These are phyloP conservation scores for Asobara japonica DNA, from an alignment of 1,140 invertebrate species.

Conservation along the genomic window DNA sequence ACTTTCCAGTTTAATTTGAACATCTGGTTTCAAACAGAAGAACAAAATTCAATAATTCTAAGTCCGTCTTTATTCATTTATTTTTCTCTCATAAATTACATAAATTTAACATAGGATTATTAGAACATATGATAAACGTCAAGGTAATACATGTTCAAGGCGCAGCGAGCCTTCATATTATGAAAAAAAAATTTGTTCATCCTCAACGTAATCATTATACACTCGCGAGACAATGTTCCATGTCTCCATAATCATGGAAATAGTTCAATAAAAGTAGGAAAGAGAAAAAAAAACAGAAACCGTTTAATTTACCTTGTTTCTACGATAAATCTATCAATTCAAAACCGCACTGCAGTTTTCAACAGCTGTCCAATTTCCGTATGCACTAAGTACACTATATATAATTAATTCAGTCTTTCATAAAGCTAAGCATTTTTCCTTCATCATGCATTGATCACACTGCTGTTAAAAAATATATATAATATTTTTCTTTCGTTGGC, in stretches of 20 bases:
- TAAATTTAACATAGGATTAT: neutral
- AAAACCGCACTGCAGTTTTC: slow-evolving; percentile 7
- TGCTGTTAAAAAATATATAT: neutral
- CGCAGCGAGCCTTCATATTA: too few species aligned
- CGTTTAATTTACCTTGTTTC: neutral
- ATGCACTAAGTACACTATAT: slow-evolving; percentile 38
- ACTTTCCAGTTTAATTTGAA: too few species aligned
- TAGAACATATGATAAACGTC: neutral
- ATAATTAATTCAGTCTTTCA: slow-evolving; percentile 42
- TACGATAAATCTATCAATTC: neutral
- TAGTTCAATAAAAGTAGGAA: neutral
- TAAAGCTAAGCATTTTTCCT: slow-evolving; percentile 31
- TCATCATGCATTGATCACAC: neutral
- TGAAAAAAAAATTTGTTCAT: too few species aligned
- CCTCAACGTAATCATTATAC: too few species aligned
- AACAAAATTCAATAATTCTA: too few species aligned
- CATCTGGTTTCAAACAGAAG: too few species aligned
- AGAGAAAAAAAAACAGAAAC: neutral
- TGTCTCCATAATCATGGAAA: neutral
- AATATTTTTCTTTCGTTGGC: slow-evolving; percentile 2
- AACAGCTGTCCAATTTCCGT: slow-evolving; percentile 10
- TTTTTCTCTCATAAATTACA: slow-evolving; percentile 1
- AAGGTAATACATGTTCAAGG: neutral
- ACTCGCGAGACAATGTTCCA: too few species aligned
- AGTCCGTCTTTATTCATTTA: neutral